Conservation (phyloP, 2,797 vertebrate species). For the Poecilia picta region DNA sequence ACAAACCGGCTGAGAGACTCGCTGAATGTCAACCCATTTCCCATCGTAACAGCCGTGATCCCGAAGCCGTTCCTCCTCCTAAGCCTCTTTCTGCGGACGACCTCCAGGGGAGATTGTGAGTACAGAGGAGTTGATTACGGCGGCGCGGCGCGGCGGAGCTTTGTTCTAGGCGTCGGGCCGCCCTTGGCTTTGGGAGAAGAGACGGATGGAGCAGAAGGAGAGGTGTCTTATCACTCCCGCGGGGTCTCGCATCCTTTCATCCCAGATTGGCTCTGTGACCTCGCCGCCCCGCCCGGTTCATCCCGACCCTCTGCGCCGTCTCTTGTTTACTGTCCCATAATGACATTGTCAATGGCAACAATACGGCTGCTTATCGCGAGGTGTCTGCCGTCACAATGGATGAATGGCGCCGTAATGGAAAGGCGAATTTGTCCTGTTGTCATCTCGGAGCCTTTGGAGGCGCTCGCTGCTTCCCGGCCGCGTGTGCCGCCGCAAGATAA, state of each 20-base stretch:
- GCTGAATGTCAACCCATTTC: slow-evolving; percentile 56
- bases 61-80: slow-evolving; percentile 41
- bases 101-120: slow-evolving; percentile 72
- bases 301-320: slow-evolving; percentile 42
- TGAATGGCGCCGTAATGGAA: slow-evolving; percentile 62
- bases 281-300: slow-evolving; percentile 53
- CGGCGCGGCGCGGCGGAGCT: slow-evolving; percentile 40
- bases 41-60: slow-evolving; percentile 67
- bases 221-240: slow-evolving; percentile 61
- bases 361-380: slow-evolving; percentile 65
- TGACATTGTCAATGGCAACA: slow-evolving; percentile 74
- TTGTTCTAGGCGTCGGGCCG: slow-evolving; percentile 70
- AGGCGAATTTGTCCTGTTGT: slow-evolving; percentile 58
- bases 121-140: slow-evolving; percentile 72
- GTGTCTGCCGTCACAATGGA: slow-evolving; percentile 64
- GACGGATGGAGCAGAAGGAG: slow-evolving; percentile 43
- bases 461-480: slow-evolving; percentile 47
- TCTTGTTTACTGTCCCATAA: slow-evolving; percentile 76
- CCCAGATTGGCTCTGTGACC: slow-evolving; percentile 72
- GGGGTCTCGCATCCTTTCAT: slow-evolving; percentile 58
- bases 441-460: slow-evolving; percentile 58
- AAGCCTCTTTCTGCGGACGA: slow-evolving; percentile 63
- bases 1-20: slow-evolving; percentile 2
- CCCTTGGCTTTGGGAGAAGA: slow-evolving; percentile 67
- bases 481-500: slow-evolving; percentile 64